A percentile compares a stretch with the other conserved stretches of the same genome.
Evolutionary conservation across 1,140 invertebrate species (phyloP).

Genomic region (Diuraphis noxia): DNA sequence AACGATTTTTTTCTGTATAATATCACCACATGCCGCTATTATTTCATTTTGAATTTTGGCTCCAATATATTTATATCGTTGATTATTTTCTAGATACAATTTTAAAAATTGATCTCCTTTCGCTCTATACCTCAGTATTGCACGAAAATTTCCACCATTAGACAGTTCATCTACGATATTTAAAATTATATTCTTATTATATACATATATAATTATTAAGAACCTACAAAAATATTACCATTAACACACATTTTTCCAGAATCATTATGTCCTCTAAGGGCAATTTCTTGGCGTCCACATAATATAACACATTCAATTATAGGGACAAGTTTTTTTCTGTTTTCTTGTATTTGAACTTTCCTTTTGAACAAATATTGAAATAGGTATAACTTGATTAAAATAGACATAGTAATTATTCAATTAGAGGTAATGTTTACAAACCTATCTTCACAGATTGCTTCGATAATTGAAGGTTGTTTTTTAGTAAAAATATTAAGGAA

Average conservation of each 20-base stretch:
- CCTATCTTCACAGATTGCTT: background rate
- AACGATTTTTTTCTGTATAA: conserved; percentile 12
- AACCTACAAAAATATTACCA: background rate
- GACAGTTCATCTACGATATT: background rate
- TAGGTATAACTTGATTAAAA: background rate
- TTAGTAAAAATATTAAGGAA: background rate
- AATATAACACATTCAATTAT: background rate
- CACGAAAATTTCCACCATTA: conserved; percentile 37
- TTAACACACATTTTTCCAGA: background rate
- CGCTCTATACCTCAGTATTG: background rate
- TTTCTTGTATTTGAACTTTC: background rate
- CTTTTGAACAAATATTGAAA: background rate
- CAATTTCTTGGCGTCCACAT: background rate
- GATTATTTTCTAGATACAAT: background rate
- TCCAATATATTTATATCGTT: background rate
- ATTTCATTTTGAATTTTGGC: conserved; percentile 57
- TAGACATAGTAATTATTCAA: background rate
- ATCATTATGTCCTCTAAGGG: background rate
- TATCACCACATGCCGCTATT: background rate
- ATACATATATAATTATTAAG: too few species aligned
- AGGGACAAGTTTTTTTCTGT: background rate
- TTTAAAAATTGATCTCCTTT: conserved; percentile 36
- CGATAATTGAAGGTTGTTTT: background rate
- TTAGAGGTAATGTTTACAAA: background rate
- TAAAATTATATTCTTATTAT: too few species aligned